Conservation (phyloP, 64 coral and sea anemone genomes). For the Montipora efflorescens region DNA sequence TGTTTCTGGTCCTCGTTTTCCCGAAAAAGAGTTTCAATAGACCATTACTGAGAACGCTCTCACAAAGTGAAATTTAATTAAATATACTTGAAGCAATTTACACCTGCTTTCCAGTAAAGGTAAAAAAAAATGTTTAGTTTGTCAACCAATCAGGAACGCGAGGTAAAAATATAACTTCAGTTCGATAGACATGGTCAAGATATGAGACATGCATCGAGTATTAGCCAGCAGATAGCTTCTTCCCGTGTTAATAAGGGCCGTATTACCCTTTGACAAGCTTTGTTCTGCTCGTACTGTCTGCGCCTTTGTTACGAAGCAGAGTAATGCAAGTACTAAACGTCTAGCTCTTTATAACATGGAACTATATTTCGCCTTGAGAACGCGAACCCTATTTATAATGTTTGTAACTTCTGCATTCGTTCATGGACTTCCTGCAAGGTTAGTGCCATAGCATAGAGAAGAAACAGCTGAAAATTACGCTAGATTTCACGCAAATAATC, state of each 20-base stretch:
- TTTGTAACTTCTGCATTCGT: conserved; percentile 22
- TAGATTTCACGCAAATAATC: background rate
- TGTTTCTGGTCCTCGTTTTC: background rate
- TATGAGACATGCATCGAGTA: background rate
- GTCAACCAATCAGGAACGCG: background rate
- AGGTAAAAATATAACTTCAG: background rate
- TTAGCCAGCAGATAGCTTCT: background rate
- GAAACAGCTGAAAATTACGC: background rate
- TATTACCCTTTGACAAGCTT: background rate
- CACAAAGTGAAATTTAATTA: conserved; percentile 35
- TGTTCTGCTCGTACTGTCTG: background rate
- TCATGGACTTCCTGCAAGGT: conserved; percentile 31
- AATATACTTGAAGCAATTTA: conserved; percentile 17
- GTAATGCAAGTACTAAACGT: background rate
- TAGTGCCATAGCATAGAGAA: background rate
- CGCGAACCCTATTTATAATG: background rate
- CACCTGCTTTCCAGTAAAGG: conserved; percentile 23
- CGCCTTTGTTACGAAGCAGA: background rate
- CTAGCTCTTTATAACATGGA: background rate
- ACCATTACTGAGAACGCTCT: conserved; percentile 10
- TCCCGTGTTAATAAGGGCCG: too few relatives aligned
- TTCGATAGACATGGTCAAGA: background rate
- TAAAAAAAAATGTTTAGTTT: background rate
- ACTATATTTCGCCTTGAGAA: conserved; percentile 7
- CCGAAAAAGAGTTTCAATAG: conserved; percentile 1